Conservation (phyloP, 2,797 vertebrate genomes). For the Poecilia gillii region DNA sequence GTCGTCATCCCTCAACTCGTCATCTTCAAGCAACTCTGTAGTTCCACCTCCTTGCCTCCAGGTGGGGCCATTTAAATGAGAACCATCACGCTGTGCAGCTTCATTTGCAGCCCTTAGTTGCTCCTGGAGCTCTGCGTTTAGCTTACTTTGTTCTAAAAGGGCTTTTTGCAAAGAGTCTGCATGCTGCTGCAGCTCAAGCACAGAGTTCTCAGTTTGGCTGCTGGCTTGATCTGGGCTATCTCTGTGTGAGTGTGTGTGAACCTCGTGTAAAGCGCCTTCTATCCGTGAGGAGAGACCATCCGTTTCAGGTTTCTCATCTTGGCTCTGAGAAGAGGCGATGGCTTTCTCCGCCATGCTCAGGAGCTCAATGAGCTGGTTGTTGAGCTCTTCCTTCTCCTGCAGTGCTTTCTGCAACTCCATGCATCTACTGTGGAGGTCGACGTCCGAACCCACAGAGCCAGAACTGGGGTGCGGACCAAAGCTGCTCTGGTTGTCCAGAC, state of each 20-base stretch:
- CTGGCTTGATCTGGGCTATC: conserved; percentile 3
- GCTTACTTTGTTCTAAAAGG: conserved; percentile 67
- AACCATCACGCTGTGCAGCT: conserved; percentile 15
- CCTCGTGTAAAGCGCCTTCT: conserved; percentile 51
- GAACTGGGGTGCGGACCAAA: conserved; percentile 38
- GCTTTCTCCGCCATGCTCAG: conserved; percentile 69
- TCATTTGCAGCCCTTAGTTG: conserved; percentile 57
- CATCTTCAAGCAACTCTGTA: conserved; percentile 23
- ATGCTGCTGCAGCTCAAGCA: conserved; percentile 59
- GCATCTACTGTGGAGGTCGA: conserved; percentile 52
- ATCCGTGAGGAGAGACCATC: conserved; percentile 66
- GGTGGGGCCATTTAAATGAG: conserved; percentile 25
- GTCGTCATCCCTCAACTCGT: conserved; percentile 17
- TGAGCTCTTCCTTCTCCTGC: conserved; percentile 74
- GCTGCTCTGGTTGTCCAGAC: conserved; percentile 74
- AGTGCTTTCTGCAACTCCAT: conserved; percentile 70
- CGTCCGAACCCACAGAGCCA: conserved; percentile 38
- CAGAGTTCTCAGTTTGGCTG: background rate
- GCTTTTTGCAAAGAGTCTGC: conserved; percentile 73
- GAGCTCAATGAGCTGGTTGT: conserved; percentile 70
- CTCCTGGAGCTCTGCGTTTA: conserved; percentile 74
- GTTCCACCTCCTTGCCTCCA: conserved; percentile 19
- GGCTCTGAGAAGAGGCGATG: conserved; percentile 22
- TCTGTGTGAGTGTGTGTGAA: conserved; percentile 37
- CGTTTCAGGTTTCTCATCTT: conserved; percentile 48